Evolutionary conservation across 1,140 invertebrate genomes (phyloP).

Genomic region (Pogonomyrmex californicus): DNA sequence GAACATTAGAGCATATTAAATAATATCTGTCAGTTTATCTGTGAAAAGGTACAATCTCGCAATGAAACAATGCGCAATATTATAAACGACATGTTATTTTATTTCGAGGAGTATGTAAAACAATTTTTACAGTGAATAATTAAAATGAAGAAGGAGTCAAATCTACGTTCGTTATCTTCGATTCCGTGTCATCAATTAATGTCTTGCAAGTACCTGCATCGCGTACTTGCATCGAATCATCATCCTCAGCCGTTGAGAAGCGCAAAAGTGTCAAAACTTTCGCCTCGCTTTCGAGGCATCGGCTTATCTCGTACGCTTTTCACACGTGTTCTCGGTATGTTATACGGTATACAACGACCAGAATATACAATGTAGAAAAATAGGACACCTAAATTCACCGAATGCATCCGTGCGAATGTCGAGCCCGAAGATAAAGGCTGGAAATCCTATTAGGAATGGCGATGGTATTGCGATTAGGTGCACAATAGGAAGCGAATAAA

Average conservation of each 20-base stretch:
- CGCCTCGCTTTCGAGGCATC: neutral
- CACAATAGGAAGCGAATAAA: conserved; percentile 45
- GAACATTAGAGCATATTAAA: neutral
- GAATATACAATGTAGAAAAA: conserved; percentile 84
- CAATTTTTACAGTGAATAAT: conserved; percentile 80
- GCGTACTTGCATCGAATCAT: conserved; percentile 75
- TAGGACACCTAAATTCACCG: conserved; percentile 78
- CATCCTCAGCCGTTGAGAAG: conserved; percentile 50
- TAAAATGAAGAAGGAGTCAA: conserved; percentile 70
- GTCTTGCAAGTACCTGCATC: neutral
- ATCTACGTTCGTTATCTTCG: conserved; percentile 65
- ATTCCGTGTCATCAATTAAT: conserved; percentile 37
- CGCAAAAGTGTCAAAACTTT: neutral
- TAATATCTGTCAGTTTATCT: neutral
- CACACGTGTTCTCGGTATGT: conserved; percentile 50
- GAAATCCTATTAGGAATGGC: neutral
- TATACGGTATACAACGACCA: conserved; percentile 71
- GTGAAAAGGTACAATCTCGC: neutral
- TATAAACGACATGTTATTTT: conserved; percentile 78
- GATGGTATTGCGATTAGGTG: conserved; percentile 12
- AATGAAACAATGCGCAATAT: conserved; percentile 48
- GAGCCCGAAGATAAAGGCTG: conserved; percentile 18
- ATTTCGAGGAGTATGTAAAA: conserved; percentile 81
- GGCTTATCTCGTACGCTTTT: neutral
- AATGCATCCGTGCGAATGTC: conserved; percentile 45